Evolutionary conservation across 2,888 invertebrate genomes (phyloP).

Genomic region (Caenorhabditis sp.): DNA sequence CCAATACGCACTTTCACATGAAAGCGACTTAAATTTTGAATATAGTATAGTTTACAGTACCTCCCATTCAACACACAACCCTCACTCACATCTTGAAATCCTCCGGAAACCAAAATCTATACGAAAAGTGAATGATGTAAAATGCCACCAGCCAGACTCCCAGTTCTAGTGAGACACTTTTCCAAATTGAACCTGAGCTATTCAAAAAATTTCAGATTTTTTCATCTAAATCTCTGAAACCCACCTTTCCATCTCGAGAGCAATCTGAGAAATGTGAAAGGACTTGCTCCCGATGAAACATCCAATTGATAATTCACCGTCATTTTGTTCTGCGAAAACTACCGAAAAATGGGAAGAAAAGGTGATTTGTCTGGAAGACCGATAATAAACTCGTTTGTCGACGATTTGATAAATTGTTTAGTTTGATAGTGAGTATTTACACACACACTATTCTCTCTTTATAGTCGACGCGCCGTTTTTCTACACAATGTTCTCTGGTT

Average conservation of each 20-base stretch:
- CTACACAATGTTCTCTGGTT: no score
- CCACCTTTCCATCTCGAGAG: conserved; percentile 60
- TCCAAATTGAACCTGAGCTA: conserved; percentile 60
- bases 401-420: no score
- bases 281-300: conserved; percentile 50
- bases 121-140: conserved; percentile 47
- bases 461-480: no score
- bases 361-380: no score
- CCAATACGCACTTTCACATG: no score
- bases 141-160: conserved; percentile 53
- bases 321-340: conserved; percentile 36
- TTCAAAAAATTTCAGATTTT: background rate
- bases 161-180: conserved; percentile 56
- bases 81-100: conserved; percentile 28
- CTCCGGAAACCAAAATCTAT: conserved; percentile 39
- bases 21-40: no score
- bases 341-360: no score
- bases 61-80: background rate
- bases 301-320: conserved; percentile 65
- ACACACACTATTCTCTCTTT: no score
- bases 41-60: background rate
- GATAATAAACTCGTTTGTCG: background rate
- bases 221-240: background rate
- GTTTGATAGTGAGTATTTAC: no score
- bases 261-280: conserved; percentile 47